These are phyloP conservation scores for Sylvietta virens DNA, from an alignment of 2,113 vertebrate species.

Conservation along the genomic window DNA sequence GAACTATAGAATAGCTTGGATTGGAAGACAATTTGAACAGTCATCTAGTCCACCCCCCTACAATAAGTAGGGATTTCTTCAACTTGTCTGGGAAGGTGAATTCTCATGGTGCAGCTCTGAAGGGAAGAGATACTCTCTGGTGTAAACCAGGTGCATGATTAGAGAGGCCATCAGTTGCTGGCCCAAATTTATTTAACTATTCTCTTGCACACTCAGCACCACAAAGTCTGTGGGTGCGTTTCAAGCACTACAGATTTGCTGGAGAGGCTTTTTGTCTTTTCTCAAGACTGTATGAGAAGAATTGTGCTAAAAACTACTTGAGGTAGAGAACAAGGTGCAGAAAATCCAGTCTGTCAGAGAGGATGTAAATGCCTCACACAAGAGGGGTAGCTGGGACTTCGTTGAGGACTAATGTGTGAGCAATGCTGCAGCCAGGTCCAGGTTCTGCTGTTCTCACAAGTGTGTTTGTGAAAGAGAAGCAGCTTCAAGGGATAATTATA, in stretches of 20 bases:
- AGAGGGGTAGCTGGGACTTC: background rate
- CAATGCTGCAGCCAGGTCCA: background rate
- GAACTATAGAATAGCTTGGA: background rate
- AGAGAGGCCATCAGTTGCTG: background rate
- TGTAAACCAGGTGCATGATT: background rate
- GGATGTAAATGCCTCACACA: background rate
- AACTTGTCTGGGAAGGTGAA: background rate
- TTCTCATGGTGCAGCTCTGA: background rate
- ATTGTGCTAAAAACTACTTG: background rate
- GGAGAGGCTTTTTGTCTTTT: background rate
- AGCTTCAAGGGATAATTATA: background rate
- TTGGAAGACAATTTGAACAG: background rate
- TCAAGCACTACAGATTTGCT: background rate
- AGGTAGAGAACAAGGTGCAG: background rate
- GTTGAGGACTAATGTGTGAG: background rate
- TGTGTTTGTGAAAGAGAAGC: background rate
- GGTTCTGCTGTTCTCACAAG: background rate
- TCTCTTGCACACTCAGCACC: background rate
- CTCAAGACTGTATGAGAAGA: background rate
- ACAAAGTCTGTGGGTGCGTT: accelerated
- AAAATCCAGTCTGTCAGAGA: background rate
- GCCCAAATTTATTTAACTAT: background rate
- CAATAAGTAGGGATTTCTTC: background rate
- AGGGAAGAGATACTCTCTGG: background rate
- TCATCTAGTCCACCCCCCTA: background rate